Conservation (phyloP, 1,140 invertebrate genomes). For the Battus philenor region DNA sequence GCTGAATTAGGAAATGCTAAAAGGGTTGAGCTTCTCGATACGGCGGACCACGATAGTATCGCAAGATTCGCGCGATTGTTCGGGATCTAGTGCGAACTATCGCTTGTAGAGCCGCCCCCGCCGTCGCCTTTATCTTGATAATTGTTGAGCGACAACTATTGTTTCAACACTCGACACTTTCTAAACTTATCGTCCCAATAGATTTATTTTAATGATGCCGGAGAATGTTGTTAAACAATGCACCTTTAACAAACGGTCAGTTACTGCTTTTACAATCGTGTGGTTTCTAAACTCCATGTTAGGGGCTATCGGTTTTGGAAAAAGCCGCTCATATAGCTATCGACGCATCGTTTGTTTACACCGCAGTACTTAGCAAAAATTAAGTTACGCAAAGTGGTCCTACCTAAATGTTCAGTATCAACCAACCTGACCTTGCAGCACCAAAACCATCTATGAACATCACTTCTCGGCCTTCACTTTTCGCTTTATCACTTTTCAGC, state of each 20-base stretch:
- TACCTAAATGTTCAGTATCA: too few relatives aligned
- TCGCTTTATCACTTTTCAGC: too few relatives aligned
- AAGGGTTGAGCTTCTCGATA: slow-evolving; percentile 3
- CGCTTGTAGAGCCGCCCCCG: slow-evolving; percentile 28
- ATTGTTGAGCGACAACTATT: slow-evolving; percentile 59
- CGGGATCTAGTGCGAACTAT: slow-evolving; percentile 27
- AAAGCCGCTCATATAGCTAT: too few relatives aligned
- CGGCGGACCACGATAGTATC: slow-evolving; percentile 29
- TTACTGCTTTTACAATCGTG: neutral
- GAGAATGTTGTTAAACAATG: slow-evolving; percentile 28
- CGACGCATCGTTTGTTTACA: too few relatives aligned
- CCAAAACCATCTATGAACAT: too few relatives aligned
- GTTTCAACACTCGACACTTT: slow-evolving; percentile 55
- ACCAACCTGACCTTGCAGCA: too few relatives aligned
- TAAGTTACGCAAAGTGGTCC: too few relatives aligned
- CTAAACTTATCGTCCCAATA: slow-evolving; percentile 46
- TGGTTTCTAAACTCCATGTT: neutral
- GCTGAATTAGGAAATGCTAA: slow-evolving; percentile 6
- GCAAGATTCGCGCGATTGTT: slow-evolving; percentile 42
- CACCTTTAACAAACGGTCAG: too few relatives aligned
- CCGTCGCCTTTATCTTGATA: slow-evolving; percentile 57
- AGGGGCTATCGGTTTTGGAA: neutral
- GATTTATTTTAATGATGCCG: slow-evolving; percentile 45
- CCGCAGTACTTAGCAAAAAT: too few relatives aligned
- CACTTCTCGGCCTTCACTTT: too few relatives aligned